Evolutionary conservation across 2,797 vertebrate genomes (phyloP).

Genomic region (Thamnophis elegans): DNA sequence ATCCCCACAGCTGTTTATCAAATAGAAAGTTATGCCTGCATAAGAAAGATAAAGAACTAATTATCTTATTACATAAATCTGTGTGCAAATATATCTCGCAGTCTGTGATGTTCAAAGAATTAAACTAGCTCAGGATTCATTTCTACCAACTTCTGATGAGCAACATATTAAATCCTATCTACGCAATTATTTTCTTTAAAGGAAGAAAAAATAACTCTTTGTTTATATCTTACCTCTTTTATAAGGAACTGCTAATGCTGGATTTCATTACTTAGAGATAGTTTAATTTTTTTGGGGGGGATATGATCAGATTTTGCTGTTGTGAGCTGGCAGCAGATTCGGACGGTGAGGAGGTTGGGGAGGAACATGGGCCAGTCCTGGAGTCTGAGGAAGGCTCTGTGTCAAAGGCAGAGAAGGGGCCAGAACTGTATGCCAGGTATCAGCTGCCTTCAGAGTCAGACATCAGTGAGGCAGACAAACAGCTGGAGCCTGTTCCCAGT

Average conservation of each 20-base stretch:
- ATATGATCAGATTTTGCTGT: not conserved
- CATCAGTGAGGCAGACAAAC: too few species aligned
- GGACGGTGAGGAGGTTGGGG: too few species aligned
- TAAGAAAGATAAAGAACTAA: conserved; percentile 19
- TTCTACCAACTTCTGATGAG: conserved; percentile 34
- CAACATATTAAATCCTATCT: not conserved
- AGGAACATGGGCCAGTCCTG: too few species aligned
- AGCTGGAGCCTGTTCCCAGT: too few species aligned
- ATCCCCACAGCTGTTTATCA: not conserved
- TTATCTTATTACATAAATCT: conserved; percentile 35
- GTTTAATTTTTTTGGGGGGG: not conserved
- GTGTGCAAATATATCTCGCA: not conserved
- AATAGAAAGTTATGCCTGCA: not conserved
- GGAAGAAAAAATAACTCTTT: not conserved
- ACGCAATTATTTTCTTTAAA: conserved; percentile 27
- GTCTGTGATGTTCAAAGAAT: conserved; percentile 11
- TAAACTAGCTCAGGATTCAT: conserved; percentile 3
- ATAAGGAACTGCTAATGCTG: not conserved
- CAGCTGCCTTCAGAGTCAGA: too few species aligned
- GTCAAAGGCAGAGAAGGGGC: too few species aligned
- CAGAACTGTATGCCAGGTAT: too few species aligned
- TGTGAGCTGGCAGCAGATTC: too few species aligned
- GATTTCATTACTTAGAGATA: not conserved
- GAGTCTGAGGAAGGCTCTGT: too few species aligned
- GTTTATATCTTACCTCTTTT: not conserved